These are phyloP conservation scores for Phoenoteleia sp. DNA, from an alignment of 2,888 invertebrate genomes.

Conservation along the genomic window DNA sequence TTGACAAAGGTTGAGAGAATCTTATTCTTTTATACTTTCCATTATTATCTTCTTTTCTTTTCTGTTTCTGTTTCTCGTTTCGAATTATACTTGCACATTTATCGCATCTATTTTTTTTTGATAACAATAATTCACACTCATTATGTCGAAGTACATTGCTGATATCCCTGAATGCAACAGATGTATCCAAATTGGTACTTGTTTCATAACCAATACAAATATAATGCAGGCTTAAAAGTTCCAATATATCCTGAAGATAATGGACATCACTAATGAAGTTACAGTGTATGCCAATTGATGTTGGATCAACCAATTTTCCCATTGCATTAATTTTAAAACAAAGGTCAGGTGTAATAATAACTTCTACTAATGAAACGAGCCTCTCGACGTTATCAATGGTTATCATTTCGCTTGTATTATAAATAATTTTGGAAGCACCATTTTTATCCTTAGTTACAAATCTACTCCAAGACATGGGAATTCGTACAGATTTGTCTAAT, in stretches of 20 bases:
- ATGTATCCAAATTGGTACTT: background rate
- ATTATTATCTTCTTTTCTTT: constrained; percentile 1
- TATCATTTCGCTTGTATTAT: too few relatives aligned
- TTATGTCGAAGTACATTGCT: constrained; percentile 4
- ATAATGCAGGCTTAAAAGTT: background rate
- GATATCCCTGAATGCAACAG: background rate
- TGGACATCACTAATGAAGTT: background rate
- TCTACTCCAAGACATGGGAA: too few relatives aligned
- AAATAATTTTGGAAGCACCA: too few relatives aligned
- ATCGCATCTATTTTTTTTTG: background rate
- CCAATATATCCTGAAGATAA: constrained; percentile 20
- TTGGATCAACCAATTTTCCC: background rate
- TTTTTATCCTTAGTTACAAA: too few relatives aligned
- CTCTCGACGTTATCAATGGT: too few relatives aligned
- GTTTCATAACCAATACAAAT: constrained; percentile 13
- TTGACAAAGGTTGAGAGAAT: background rate
- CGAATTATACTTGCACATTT: constrained; percentile 32
- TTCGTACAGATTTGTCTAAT: too few relatives aligned
- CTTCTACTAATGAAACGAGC: background rate
- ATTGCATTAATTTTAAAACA: background rate
- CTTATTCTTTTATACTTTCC: constrained; percentile 15
- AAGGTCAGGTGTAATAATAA: background rate
- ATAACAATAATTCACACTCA: constrained; percentile 26
- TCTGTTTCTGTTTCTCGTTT: background rate
- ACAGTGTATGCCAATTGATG: background rate